Evolutionary conservation across 2,797 vertebrate species (phyloP).

Genomic region (Tenualosa thibaudeaui): DNA sequence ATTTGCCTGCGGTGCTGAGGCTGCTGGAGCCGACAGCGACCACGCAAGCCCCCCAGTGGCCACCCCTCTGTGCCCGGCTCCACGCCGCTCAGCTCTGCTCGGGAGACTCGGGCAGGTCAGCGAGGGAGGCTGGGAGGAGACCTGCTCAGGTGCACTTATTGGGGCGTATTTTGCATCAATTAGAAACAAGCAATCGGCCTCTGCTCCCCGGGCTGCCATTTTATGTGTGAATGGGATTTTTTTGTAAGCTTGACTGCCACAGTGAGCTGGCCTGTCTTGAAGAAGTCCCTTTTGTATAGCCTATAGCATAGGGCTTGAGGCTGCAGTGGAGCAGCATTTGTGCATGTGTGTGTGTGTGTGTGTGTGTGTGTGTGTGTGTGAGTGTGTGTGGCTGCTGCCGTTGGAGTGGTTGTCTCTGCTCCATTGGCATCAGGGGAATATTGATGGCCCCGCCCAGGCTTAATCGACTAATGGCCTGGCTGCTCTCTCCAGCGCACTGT

Average conservation of each 20-base stretch:
- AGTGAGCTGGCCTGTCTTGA: too few relatives aligned
- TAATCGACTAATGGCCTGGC: conserved; percentile 81
- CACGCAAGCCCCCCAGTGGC: conserved; percentile 44
- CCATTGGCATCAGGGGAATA: conserved; percentile 73
- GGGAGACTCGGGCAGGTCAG: neutral
- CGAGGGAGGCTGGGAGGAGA: neutral
- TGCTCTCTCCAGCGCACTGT: conserved; percentile 66
- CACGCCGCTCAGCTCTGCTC: neutral
- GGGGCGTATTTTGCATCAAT: neutral
- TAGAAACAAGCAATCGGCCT: neutral
- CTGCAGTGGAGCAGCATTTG: neutral
- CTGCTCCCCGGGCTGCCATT: neutral
- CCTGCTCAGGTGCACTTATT: neutral
- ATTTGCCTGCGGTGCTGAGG: conserved; percentile 37
- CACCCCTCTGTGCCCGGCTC: neutral
- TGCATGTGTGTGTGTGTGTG: neutral
- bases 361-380: neutral
- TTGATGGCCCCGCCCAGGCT: conserved; percentile 75
- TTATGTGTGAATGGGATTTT: conserved; percentile 6
- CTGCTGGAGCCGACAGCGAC: neutral
- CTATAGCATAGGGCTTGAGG: too few relatives aligned
- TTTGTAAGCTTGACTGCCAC: neutral
- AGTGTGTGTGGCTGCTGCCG: conserved; percentile 1
- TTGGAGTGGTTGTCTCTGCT: conserved; percentile 62
- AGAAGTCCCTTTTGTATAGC: neutral